Evolutionary conservation across 2,888 invertebrate species (phyloP).

Genomic region (Agapostemon virescens): DNA sequence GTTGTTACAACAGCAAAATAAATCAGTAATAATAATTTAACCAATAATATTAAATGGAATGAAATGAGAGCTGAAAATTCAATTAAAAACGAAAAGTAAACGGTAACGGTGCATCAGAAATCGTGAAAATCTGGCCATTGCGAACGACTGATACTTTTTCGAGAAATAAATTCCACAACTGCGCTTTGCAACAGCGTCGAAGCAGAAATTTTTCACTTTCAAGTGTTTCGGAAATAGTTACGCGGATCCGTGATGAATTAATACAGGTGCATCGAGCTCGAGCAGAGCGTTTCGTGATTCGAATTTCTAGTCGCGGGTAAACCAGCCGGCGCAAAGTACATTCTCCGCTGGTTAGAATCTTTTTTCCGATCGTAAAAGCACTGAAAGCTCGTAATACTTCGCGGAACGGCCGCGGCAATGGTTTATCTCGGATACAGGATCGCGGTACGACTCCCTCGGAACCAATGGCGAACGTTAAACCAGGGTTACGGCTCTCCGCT

Average conservation of each 20-base stretch:
- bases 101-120: too few species aligned
- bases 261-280: neutral
- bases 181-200: too few species aligned
- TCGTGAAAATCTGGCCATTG: too few species aligned
- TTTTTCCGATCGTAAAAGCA: conserved; percentile 4
- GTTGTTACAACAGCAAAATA: too few species aligned
- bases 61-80: too few species aligned
- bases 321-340: neutral
- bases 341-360: neutral
- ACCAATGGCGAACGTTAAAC: conserved; percentile 44
- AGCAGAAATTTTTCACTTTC: too few species aligned
- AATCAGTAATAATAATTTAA: too few species aligned
- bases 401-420: conserved; percentile 6
- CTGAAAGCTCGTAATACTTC: conserved; percentile 12
- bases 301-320: neutral
- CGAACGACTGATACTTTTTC: too few species aligned
- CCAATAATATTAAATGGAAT: too few species aligned
- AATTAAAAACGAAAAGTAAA: too few species aligned
- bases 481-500: neutral
- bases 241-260: neutral
- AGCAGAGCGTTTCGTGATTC: neutral
- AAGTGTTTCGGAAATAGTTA: neutral
- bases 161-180: too few species aligned
- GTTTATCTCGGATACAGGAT: conserved; percentile 22
- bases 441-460: conserved; percentile 33